phyloP scores from a whole-genome alignment of 2,888 invertebrate genomes.

The Athripsodes cinereus region DNA sequence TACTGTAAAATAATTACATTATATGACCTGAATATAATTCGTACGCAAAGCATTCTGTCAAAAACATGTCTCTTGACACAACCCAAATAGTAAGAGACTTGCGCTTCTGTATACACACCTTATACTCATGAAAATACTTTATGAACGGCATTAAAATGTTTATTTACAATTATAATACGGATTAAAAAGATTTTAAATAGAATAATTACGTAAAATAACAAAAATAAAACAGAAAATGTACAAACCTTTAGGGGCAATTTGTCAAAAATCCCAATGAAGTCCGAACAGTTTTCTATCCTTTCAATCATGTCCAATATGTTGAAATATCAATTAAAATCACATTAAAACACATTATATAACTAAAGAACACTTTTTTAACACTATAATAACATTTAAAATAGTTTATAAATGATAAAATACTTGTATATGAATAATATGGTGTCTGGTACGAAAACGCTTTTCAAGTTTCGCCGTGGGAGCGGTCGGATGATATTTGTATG shows the following conservation, averaged over 20 bases:
- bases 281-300: constrained; percentile 14
- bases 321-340: constrained; percentile 15
- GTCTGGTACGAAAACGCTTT: constrained; percentile 23
- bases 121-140: neutral
- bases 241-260: constrained; percentile 19
- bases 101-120: neutral
- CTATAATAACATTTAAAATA: constrained; percentile 16
- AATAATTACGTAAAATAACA: constrained; percentile 4
- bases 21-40: too few species aligned
- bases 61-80: too few species aligned
- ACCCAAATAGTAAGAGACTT: too few species aligned
- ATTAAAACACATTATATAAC: constrained; percentile 16
- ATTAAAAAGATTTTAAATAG: too few species aligned
- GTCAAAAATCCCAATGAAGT: constrained; percentile 7
- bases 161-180: too few species aligned
- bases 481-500: constrained; percentile 10
- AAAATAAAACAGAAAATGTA: constrained; percentile 13
- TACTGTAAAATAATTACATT: too few species aligned
- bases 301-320: constrained; percentile 21
- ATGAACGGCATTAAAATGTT: neutral
- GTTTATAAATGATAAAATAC: constrained; percentile 8
- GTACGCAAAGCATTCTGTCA: too few species aligned
- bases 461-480: constrained; percentile 23
- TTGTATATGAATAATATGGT: neutral
- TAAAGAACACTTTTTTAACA: constrained; percentile 2